A percentile compares a stretch with the other conserved stretches of the same genome.
Evolutionary conservation across 1,140 invertebrate species (phyloP).

Genomic region (Sminthurides bifidus): DNA sequence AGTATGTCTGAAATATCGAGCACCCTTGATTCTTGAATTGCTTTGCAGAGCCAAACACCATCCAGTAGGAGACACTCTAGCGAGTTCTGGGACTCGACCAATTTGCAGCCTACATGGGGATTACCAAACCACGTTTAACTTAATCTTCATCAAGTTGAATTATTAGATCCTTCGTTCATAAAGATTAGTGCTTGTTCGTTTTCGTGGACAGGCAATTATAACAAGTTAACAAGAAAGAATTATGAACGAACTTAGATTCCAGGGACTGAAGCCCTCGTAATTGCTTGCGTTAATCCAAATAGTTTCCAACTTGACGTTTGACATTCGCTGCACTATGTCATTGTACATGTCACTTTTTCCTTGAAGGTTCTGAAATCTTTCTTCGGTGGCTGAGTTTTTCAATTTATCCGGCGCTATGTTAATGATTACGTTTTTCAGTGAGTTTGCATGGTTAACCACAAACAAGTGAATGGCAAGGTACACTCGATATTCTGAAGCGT

Average conservation of each 20-base stretch:
- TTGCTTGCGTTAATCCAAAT: slow-evolving; percentile 1
- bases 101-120: neutral
- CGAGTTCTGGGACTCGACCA: neutral
- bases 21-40: neutral
- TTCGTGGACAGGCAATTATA: too few species aligned
- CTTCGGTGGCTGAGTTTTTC: neutral
- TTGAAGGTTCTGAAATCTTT: neutral
- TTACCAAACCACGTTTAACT: neutral
- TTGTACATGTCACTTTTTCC: neutral
- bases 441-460: neutral
- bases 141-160: neutral
- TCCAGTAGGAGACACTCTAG: slow-evolving; percentile 6
- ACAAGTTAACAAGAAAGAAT: neutral
- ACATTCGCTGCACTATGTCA: neutral
- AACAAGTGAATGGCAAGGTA: slow-evolving; percentile 2
- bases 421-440: neutral
- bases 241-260: neutral
- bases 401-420: neutral
- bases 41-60: slow-evolving; percentile 1
- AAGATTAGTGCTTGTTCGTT: neutral
- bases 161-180: neutral
- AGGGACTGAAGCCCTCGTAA: slow-evolving; percentile 3
- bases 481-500: neutral
- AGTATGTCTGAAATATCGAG: neutral
- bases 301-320: neutral